phyloP scores from a whole-genome alignment of 2,797 vertebrate genomes.

The Hylomyscus alleni region DNA sequence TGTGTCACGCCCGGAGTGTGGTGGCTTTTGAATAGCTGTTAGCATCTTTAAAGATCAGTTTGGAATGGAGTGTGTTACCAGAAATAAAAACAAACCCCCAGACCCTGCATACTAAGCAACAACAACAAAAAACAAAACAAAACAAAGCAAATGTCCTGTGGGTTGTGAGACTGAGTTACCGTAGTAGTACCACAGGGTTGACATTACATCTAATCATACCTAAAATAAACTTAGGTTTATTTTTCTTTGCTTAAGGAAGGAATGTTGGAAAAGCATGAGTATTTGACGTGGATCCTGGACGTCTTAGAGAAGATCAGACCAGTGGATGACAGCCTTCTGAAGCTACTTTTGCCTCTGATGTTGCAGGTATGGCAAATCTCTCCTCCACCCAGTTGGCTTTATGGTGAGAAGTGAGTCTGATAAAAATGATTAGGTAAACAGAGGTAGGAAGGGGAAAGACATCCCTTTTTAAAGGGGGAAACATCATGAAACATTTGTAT shows the following conservation, averaged over 20 bases:
- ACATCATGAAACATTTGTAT: neutral
- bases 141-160: neutral
- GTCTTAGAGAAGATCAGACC: constrained; percentile 89
- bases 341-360: constrained; percentile 88
- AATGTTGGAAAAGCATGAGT: constrained; percentile 89
- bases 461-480: neutral
- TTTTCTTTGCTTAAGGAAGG: constrained; percentile 87
- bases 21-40: neutral
- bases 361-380: constrained; percentile 85
- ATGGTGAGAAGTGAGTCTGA: neutral
- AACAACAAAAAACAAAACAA: neutral
- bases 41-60: neutral
- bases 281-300: constrained; percentile 90
- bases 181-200: neutral
- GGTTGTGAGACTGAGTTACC: neutral
- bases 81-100: neutral
- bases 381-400: neutral
- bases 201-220: neutral
- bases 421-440: neutral
- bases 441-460: neutral
- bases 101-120: neutral
- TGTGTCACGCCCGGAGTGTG: neutral
- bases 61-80: neutral
- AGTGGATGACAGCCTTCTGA: constrained; percentile 89
- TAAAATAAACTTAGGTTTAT: neutral